These are phyloP conservation scores for Myioborus miniatus DNA, from an alignment of 2,797 vertebrate species.

Conservation along the genomic window DNA sequence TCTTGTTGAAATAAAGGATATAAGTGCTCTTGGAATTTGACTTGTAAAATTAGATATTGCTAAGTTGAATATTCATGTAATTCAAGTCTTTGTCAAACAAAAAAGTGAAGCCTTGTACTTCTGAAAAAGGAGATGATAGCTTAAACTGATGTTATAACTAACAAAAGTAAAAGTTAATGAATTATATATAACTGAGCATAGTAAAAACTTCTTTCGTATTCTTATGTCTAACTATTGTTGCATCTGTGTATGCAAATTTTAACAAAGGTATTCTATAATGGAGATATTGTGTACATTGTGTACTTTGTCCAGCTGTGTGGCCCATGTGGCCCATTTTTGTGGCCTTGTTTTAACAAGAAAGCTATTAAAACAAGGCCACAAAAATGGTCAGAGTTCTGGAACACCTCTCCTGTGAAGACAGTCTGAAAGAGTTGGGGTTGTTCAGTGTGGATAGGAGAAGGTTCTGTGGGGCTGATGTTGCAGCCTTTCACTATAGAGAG, in stretches of 20 bases:
- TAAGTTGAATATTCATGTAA: neutral
- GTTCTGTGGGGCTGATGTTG: neutral
- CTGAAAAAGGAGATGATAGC: neutral
- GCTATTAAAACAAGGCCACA: neutral
- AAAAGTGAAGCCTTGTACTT: rapidly evolving
- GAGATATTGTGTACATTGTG: neutral
- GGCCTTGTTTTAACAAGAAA: too few relatives aligned
- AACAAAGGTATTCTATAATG: neutral
- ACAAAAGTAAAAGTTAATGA: neutral
- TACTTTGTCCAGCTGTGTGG: neutral
- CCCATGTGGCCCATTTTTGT: too few relatives aligned
- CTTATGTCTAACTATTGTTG: neutral
- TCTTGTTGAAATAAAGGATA: neutral
- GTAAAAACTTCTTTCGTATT: neutral
- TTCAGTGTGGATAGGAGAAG: neutral
- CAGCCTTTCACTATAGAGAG: neutral
- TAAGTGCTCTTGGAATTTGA: neutral
- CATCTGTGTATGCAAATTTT: neutral
- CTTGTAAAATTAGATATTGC: neutral
- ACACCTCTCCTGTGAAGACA: neutral
- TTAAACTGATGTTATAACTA: neutral
- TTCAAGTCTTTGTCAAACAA: neutral
- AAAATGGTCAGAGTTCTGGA: neutral
- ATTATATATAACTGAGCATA: neutral
- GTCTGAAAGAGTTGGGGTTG: neutral